Evolutionary conservation across 1,140 invertebrate species (phyloP).

Genomic region (Anagrus nilaparvatae): DNA sequence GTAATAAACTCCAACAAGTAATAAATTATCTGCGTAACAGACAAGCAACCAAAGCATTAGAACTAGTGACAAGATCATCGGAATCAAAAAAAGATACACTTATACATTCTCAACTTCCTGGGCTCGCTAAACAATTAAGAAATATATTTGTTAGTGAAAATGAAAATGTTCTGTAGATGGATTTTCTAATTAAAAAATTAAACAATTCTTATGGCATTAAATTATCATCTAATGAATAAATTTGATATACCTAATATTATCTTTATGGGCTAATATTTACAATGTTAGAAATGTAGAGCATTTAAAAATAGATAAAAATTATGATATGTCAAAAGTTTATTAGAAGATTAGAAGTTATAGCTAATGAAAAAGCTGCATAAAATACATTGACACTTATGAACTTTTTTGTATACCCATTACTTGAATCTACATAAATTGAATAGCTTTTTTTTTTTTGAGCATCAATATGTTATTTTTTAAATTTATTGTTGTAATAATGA

Average conservation of each 20-base stretch:
- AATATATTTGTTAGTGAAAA: slow-evolving; percentile 82
- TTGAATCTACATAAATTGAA: too few species aligned
- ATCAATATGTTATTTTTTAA: too few species aligned
- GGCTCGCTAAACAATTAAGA: slow-evolving; percentile 69
- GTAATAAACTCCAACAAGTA: too few species aligned
- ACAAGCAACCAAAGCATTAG: slow-evolving; percentile 75
- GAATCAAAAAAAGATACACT: slow-evolving; percentile 63
- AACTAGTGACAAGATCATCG: slow-evolving; percentile 70
- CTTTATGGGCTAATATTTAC: slow-evolving; percentile 64
- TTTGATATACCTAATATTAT: slow-evolving; percentile 58
- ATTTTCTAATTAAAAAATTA: slow-evolving; percentile 66
- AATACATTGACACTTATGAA: too few species aligned
- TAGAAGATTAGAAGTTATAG: slow-evolving; percentile 50
- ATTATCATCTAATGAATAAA: slow-evolving; percentile 60
- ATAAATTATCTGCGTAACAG: too few species aligned
- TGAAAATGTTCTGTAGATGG: slow-evolving; percentile 67
- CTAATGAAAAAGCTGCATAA: slow-evolving; percentile 41
- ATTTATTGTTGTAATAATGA: too few species aligned
- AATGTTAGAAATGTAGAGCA: slow-evolving; percentile 63
- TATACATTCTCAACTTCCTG: slow-evolving; percentile 67
- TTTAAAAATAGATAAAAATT: slow-evolving; percentile 60
- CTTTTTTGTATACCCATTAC: too few species aligned
- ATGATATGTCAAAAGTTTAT: slow-evolving; percentile 54
- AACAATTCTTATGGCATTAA: slow-evolving; percentile 67
- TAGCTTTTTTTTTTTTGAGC: too few species aligned